Base-by-base conservation (phyloP, 1,140 invertebrate genomes). In the Heliconius hewitsoni region DNA sequence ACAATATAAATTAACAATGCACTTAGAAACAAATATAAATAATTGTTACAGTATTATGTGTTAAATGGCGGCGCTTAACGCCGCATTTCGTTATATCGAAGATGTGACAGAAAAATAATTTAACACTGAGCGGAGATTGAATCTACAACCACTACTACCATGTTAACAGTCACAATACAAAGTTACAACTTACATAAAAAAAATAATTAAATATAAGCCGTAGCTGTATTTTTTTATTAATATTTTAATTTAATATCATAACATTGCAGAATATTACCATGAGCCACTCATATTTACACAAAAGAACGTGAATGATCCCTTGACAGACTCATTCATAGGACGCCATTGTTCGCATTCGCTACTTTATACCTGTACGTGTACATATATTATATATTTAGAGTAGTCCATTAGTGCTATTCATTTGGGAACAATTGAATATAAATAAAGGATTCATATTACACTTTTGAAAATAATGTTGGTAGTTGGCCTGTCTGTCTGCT, bases 301-400 rank as follows among this genome's bases (percentile, higher is more conserved):
- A 72, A 42, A 72, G 71, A 72, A 72, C n/a, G 37, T 72, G 71
- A 72, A 66, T 66, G 71, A 72, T 37, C 71, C 37, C 71, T 72
- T 72, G 71, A 72, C 71, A 39, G 71, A 39, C 19, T 72, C 71
- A 72, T 72, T 72, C 71, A 72, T n/a, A 72, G 37, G 18, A 37
- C 71, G 30, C 71, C 71, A 72, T 72, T 72, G 71, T 72, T 72
- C 16, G 71, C 30, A 37, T 72, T 34, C 71, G 37, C 57, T 66
- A 34, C 34, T 72, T 42, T 8, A 19, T 42, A 39, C 34, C 71
- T 72, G 37, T n/a, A 42, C 18, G 18, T 72, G 37, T 23, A 46
- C 42, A 3, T 37, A 5, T 34, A 34, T 3, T 34, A 34, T 16
- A 37, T 72, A n/a, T 42, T 42, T 42, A 39, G 23, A 42, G 60